phyloP scores from a whole-genome alignment of 2,888 invertebrate genomes.

The Ypsolopha scabrella region DNA sequence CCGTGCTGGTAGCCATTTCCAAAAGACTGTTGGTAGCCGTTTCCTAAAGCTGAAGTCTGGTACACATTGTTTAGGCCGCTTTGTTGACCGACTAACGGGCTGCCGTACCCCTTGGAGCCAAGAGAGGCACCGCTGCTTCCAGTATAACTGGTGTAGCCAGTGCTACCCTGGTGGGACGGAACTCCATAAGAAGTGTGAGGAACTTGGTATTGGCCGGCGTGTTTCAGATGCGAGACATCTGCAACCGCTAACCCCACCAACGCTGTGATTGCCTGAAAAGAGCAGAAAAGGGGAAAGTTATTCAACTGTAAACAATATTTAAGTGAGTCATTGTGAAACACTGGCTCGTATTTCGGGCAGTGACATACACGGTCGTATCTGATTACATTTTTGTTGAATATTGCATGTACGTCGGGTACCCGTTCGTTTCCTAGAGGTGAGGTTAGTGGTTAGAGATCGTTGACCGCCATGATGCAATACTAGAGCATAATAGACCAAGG shows the following conservation, averaged over 20 bases:
- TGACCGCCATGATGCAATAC: conserved; percentile 1
- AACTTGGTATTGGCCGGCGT: conserved; percentile 48
- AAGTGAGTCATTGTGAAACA: too few relatives aligned
- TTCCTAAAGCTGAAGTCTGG: background rate
- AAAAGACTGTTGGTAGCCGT: conserved; percentile 1
- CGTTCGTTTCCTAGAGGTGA: background rate
- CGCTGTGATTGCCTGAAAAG: conserved; percentile 39
- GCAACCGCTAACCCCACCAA: conserved; percentile 36
- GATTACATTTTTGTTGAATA: too few relatives aligned
- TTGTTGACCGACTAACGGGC: conserved; percentile 15
- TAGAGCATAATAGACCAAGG: too few relatives aligned
- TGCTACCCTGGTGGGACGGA: conserved; percentile 31
- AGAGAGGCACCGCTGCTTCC: conserved; percentile 6
- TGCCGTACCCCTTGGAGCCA: conserved; percentile 9
- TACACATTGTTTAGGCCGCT: background rate
- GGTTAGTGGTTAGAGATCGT: background rate
- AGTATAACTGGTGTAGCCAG: conserved; percentile 8
- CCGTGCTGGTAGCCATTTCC: background rate
- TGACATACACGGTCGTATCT: too few relatives aligned
- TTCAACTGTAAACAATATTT: background rate
- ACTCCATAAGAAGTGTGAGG: conserved; percentile 52
- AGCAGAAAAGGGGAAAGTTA: conserved; percentile 5
- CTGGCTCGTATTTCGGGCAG: too few relatives aligned
- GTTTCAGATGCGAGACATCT: conserved; percentile 27
- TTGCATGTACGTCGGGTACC: background rate